Percentiles rank a stretch among this genome's conserved stretches.
These are phyloP conservation scores for Xiphophorus couchianus DNA, from an alignment of 2,113 vertebrate genomes.

Conservation along the genomic window DNA sequence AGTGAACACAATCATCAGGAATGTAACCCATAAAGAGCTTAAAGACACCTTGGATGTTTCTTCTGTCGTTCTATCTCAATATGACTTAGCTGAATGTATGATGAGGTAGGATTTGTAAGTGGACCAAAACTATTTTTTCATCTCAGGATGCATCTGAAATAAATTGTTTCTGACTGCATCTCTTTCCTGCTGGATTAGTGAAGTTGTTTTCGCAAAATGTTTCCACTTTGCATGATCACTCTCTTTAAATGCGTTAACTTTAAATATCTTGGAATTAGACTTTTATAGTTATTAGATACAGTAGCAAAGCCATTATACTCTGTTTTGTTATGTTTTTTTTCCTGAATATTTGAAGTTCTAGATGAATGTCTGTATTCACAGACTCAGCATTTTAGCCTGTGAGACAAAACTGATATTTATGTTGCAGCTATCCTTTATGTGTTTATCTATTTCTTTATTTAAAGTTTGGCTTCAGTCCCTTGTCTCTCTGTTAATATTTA, in stretches of 20 bases:
- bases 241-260: constrained; percentile 30
- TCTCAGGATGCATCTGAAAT: constrained; percentile 68
- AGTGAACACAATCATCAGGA: constrained; percentile 19
- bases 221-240: constrained; percentile 67
- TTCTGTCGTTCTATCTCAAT: constrained; percentile 30
- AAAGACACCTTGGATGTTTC: constrained; percentile 21
- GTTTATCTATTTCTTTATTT: constrained; percentile 16
- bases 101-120: constrained; percentile 26
- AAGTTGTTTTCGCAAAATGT: constrained; percentile 16
- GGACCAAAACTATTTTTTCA: constrained; percentile 63
- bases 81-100: constrained; percentile 50
- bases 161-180: constrained; percentile 25
- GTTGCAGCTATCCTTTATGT: constrained; percentile 9
- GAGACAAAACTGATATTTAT: constrained; percentile 3
- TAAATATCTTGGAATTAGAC: constrained; percentile 33
- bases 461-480: not conserved
- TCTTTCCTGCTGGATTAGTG: constrained; percentile 14
- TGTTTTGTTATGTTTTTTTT: constrained; percentile 1
- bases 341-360: constrained; percentile 9
- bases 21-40: constrained; percentile 40
- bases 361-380: constrained; percentile 17
- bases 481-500: constrained; percentile 11
- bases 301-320: constrained; percentile 36
- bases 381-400: not conserved
- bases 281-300: constrained; percentile 19